These are phyloP conservation scores for Raja brachyura DNA, from an alignment of 2,113 vertebrate genomes.

Conservation along the genomic window DNA sequence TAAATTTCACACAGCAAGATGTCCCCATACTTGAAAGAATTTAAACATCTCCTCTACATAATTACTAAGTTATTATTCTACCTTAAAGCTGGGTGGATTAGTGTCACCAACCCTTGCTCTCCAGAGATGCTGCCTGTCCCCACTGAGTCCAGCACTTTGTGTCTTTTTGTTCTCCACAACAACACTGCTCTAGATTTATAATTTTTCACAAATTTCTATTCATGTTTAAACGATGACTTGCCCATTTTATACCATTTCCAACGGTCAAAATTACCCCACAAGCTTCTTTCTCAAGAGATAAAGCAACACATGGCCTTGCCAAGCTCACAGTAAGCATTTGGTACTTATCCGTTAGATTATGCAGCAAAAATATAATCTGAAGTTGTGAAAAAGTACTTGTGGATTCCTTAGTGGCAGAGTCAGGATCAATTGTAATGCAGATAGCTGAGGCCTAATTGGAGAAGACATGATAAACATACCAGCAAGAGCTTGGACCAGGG, in stretches of 20 bases:
- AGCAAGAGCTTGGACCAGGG: too few species aligned
- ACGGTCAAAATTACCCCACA: neutral
- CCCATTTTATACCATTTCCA: neutral
- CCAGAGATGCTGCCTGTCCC: too few species aligned
- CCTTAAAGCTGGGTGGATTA: neutral
- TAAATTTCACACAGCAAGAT: neutral
- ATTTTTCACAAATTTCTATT: neutral
- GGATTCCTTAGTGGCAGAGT: too few species aligned
- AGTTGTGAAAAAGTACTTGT: neutral
- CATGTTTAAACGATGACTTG: neutral
- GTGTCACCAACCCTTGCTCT: too few species aligned
- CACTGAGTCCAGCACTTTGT: too few species aligned
- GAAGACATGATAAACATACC: too few species aligned
- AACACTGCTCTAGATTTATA: neutral
- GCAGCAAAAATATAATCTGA: neutral
- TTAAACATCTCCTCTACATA: neutral
- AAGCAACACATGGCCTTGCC: neutral
- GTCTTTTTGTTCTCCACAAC: neutral
- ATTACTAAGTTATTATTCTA: neutral
- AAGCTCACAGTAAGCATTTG: neutral
- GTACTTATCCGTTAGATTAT: neutral
- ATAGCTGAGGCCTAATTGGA: too few species aligned
- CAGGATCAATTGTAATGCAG: too few species aligned
- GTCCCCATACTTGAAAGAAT: neutral
- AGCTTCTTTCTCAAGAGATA: neutral